Evolutionary conservation across 2,797 vertebrate genomes (phyloP).

Genomic region (Xenopus petersii): DNA sequence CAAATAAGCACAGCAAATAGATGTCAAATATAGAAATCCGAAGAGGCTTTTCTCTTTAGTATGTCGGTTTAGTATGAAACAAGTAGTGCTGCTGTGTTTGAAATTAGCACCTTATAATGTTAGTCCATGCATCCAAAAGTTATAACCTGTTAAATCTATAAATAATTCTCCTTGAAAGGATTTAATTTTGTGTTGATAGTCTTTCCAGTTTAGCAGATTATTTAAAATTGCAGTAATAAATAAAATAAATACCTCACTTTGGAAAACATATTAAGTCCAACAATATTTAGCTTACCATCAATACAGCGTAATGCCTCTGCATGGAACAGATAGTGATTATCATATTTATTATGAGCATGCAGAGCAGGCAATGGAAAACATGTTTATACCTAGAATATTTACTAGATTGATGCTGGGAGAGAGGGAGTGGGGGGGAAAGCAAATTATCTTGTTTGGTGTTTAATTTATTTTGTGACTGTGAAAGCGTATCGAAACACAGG

Average conservation of each 20-base stretch:
- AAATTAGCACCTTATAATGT: slow-evolving; percentile 57
- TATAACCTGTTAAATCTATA: slow-evolving; percentile 51
- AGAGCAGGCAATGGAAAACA: slow-evolving; percentile 33
- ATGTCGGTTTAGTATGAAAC: slow-evolving; percentile 26
- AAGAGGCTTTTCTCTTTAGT: background rate
- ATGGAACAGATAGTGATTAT: slow-evolving; percentile 38
- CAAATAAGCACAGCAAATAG: no score
- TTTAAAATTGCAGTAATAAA: slow-evolving; percentile 55
- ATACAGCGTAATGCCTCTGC: slow-evolving; percentile 48
- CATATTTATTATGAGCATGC: slow-evolving; percentile 30
- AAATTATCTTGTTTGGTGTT: slow-evolving; percentile 29
- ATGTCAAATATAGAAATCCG: no score
- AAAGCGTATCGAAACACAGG: slow-evolving; percentile 7
- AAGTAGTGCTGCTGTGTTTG: slow-evolving; percentile 29
- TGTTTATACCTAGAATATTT: slow-evolving; percentile 22
- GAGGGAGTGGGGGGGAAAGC: slow-evolving; percentile 30
- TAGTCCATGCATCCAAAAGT: slow-evolving; percentile 59
- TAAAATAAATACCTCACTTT: slow-evolving; percentile 60
- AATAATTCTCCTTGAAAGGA: slow-evolving; percentile 60
- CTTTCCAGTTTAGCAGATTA: slow-evolving; percentile 63
- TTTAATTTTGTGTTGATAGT: slow-evolving; percentile 60
- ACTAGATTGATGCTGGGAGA: slow-evolving; percentile 27
- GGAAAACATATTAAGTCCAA: slow-evolving; percentile 56
- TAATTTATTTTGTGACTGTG: slow-evolving; percentile 17
- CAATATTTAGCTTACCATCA: slow-evolving; percentile 48